Evolutionary conservation across 2,113 vertebrate genomes (phyloP).

Genomic region (Vidua chalybeata): DNA sequence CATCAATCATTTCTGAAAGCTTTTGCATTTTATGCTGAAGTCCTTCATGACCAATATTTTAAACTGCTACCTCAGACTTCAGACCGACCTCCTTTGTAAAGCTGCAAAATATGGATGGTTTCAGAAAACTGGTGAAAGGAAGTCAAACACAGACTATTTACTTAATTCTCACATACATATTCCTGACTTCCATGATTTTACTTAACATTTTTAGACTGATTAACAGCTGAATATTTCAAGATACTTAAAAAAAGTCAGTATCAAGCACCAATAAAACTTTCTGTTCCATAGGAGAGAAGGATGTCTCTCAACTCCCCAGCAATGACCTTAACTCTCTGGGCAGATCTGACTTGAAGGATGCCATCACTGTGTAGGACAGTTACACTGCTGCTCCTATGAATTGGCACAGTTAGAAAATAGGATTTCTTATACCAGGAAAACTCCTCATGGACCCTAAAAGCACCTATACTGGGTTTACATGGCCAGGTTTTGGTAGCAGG

Average conservation of each 20-base stretch:
- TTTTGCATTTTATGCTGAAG: neutral
- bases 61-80: neutral
- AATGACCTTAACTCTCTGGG: neutral
- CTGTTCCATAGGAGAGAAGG: neutral
- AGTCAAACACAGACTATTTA: neutral
- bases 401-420: neutral
- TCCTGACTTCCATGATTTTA: neutral
- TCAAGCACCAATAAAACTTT: neutral
- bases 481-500: neutral
- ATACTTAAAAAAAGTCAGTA: neutral
- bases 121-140: neutral
- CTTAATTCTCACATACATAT: neutral
- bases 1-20: neutral
- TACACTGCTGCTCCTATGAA: neutral
- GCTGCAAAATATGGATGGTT: neutral
- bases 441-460: neutral
- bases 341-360: neutral
- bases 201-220: neutral
- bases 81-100: neutral
- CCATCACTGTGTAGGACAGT: neutral
- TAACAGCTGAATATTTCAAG: neutral
- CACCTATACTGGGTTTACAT: neutral
- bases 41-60: neutral
- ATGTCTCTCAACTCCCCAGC: neutral
- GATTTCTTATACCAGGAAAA: neutral